A percentile compares a stretch with the other conserved stretches of the same genome.
Evolutionary conservation across 2,797 vertebrate genomes (phyloP).

Genomic region (Aphelocoma californica): DNA sequence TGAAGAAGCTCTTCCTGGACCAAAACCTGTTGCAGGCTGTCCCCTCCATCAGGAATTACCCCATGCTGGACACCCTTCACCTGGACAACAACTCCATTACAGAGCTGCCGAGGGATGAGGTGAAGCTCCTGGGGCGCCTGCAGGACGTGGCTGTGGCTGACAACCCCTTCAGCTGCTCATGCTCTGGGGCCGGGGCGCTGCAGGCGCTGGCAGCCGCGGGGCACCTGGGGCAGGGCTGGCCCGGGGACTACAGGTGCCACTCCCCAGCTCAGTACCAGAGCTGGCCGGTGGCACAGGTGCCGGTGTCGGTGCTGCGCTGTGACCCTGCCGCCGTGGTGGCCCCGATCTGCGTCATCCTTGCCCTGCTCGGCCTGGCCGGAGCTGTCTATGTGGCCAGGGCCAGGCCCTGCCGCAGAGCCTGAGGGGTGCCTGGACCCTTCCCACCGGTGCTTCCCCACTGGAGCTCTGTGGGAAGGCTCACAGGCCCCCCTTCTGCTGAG

Average conservation of each 20-base stretch:
- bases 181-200: background rate
- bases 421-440: background rate
- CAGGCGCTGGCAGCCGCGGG: background rate
- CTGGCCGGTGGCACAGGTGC: background rate
- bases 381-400: background rate
- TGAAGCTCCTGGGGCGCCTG: conserved; percentile 26
- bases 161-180: conserved; percentile 61
- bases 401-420: background rate
- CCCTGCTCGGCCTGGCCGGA: background rate
- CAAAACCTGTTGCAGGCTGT: conserved; percentile 58
- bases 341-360: background rate
- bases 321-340: background rate
- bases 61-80: conserved; percentile 35
- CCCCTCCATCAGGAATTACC: conserved; percentile 4
- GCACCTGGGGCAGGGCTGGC: conserved; percentile 55
- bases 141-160: background rate
- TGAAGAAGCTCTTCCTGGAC: conserved; percentile 70
- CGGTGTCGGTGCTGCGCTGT: background rate
- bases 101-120: background rate
- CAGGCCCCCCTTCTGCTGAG: background rate
- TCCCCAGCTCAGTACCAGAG: background rate
- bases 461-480: background rate
- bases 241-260: conserved; percentile 36
- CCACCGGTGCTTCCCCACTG: rapidly evolving
- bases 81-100: conserved; percentile 57